Evolutionary conservation across 2,113 vertebrate genomes (phyloP), one percentile per base, ranked within the genome.

Genomic region (Stictonetta naevosa): DNA sequence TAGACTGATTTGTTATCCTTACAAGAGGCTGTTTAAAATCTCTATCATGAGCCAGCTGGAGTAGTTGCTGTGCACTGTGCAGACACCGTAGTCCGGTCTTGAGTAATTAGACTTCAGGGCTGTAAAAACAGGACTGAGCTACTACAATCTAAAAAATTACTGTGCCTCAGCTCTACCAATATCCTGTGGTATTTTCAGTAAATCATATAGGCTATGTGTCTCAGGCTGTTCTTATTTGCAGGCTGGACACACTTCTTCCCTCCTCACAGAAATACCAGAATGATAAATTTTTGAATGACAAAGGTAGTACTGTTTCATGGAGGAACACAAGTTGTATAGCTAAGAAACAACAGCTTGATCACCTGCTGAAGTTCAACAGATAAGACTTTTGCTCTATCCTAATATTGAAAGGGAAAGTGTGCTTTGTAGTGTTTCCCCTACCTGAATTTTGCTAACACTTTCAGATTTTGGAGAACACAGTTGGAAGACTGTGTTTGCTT

Each of bases 401-500:
- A 79, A 79, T 18, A 73, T 1, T 40, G 63, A 83, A 90, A 8
- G 6, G 20, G 71, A 72, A 16, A 86, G 68, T 22, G 59, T 5
- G 33, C 8, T 66, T 68, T 69, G 59, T 33, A 77, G 44, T 69
- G 17, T 71, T 63, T 86, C 31, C 17, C 2, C 28, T 38, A 63
- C 25, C n/a, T 80, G 46, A 69, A 67, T 90, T 38, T 68, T 31
- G 28, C 16, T 10, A 60, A 9, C 17, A 73, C 31, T 79, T 82
- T 64, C 29, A 73, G 60, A 50, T 66, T 75, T 59, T 36, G 53
- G 26, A n/a, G 23, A 71, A 68, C 33, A 48, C 2, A 3, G 25
- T 17, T 1, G 0, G 3, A 2, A 4, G 8, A 10, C 1, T 52
- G 66, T 14, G 53, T 44, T 83, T 88, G 23, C 15, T 36, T 40